Base-by-base conservation (phyloP, 1,140 invertebrate species). In the Ectropis grisescens region DNA sequence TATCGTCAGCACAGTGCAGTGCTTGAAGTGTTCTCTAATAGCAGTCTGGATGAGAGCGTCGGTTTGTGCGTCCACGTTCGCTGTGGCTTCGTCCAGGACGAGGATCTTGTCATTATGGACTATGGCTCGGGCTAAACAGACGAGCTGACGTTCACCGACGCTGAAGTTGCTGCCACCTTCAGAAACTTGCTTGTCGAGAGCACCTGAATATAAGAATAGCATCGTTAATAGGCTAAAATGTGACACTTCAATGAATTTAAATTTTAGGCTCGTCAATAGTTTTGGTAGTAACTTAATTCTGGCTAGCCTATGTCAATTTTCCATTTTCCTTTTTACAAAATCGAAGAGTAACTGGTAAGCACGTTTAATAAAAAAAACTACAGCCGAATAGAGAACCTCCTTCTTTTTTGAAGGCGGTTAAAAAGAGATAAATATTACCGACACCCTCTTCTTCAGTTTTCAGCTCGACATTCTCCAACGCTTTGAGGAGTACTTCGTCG, bases 1-100 rank as follows among this genome's bases (percentile, higher is more conserved):
- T 32, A 95, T 91, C 5, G 93, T 95, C 8, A 95, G 76, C 10
- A 95, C 90, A 0, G 93, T 95, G 50, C 89, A 91, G 26, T 86
- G 65, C 1, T 61, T 70, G 67, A 95, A 94, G 41, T 90, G 87
- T 31, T 85, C 84, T 23, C 88, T 86, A 54, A 87, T 88, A 10
- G 87, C 93, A 70, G 83, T 88, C 74, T 87, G 88, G 55, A 86
- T 92, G 29, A 88, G 86, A 68, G 72, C 88, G 85, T 87, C 89
- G 1, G 87, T 94, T 62, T 82, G 74, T 11, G 84, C 85, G 71
- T 90, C 88, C 13, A 91, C 88, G 39, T 90, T 91, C 0, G 90
- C 90, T 0, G 90, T 92, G 1, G 90, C 91, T 62, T 92, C 90
- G 61, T 92, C 91, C 30, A 92, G 66, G 1, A 92, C 72, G 0